Base-by-base conservation (phyloP, 2,888 invertebrate genomes). In the Acronicta leporina region DNA sequence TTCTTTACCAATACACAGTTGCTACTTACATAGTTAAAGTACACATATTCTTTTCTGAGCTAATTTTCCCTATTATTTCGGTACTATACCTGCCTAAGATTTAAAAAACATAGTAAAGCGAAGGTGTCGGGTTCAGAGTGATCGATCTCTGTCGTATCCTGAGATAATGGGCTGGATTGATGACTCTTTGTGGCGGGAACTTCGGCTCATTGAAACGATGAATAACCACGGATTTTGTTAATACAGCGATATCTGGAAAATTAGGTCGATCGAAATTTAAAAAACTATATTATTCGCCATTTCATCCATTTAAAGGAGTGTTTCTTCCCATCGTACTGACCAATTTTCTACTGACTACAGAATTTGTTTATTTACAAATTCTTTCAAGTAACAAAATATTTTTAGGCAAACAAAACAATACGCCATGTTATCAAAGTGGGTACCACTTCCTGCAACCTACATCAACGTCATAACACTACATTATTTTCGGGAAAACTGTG, bases 101-200 rank as follows among this genome's bases (percentile, higher is more conserved):
- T 38, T 52, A 67, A 67, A 57, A 57, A 58, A 27, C 42, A 33
- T 38, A 38, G 48, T 48, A 57, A 48, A 20, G 38, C 59, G 45
- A 43, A 59, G 54, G 67, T 71, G 63, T 71, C 67, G 67, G 56
- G 59, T 67, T 71, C 16, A 33, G n/a, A 47, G 70, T 59, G 67
- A 71, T 71, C 43, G 53, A 71, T 60, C 46, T 50, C 40, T 51
- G 70, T 53, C 63, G 57, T 42, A 33, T 25, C 16, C 56, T 54
- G 56, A 57, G 56, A 71, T 63, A 71, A 67, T 62, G 67, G 42
- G 49, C 59, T 43, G 72, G 67, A 71, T 71, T 53, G 72, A 71
- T 71, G 50, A 59, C 59, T 59, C 55, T 50, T 55, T 63, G 35
- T 56, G 62, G 51, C 52, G 42, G 73, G 52, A 68, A 63, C 70